Evolutionary conservation across 2,888 invertebrate genomes (phyloP).

Genomic region (Polyommatus iphigenia): DNA sequence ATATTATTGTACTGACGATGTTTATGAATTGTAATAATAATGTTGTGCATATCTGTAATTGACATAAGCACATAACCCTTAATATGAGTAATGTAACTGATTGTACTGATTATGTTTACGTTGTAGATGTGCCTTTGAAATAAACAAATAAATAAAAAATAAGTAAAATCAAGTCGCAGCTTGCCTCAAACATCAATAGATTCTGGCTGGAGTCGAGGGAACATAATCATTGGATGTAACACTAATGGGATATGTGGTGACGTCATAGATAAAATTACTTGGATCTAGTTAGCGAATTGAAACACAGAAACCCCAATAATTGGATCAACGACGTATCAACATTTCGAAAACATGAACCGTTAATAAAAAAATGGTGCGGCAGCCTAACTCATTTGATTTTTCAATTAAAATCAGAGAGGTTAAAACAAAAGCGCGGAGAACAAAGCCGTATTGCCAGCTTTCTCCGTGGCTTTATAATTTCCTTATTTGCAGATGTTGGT

Average conservation of each 20-base stretch:
- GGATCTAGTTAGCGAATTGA: background rate
- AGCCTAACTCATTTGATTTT: conserved; percentile 56
- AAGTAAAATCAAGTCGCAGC: background rate
- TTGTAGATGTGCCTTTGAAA: no score
- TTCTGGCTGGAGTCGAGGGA: background rate
- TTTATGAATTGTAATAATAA: no score
- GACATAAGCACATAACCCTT: no score
- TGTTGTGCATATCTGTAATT: no score
- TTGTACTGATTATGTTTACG: no score
- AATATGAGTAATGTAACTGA: no score
- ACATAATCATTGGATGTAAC: background rate
- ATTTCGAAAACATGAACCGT: conserved; percentile 8
- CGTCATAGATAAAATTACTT: background rate
- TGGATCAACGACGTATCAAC: background rate
- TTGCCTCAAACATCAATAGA: background rate
- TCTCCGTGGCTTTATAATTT: conserved; percentile 68
- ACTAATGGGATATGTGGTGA: background rate
- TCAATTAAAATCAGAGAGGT: conserved; percentile 64
- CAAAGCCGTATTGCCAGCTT: conserved; percentile 63
- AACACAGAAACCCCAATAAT: background rate
- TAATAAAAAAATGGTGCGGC: conserved; percentile 38
- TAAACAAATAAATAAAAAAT: no score
- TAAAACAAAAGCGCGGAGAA: conserved; percentile 65
- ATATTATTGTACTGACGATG: no score
- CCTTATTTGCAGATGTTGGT: conserved; percentile 69